Conservation (phyloP, 2,113 vertebrate genomes). For the Calyptommatus sinebrachiatus region DNA sequence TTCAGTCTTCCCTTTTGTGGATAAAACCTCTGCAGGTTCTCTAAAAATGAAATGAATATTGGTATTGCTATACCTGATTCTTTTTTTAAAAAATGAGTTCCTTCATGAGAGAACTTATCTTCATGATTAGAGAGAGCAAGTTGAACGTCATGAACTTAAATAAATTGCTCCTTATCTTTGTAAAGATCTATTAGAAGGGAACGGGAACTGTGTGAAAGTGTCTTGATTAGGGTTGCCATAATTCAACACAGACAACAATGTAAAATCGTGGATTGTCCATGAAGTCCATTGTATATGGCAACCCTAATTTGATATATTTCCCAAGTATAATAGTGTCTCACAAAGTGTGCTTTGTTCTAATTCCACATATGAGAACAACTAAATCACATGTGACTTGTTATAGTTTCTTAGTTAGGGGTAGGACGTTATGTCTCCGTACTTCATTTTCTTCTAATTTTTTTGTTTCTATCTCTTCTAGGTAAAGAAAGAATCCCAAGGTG, state of each 20-base stretch:
- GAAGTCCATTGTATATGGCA: too few relatives aligned
- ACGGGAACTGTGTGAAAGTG: too few relatives aligned
- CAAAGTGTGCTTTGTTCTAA: accelerated
- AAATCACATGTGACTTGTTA: accelerated
- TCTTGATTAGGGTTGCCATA: too few relatives aligned
- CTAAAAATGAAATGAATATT: not conserved
- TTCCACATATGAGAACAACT: not conserved
- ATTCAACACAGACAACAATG: too few relatives aligned
- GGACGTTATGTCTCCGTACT: accelerated
- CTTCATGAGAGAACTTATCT: not conserved
- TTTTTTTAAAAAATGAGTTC: too few relatives aligned
- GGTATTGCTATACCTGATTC: too few relatives aligned
- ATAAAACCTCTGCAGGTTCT: too few relatives aligned
- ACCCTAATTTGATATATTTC: not conserved
- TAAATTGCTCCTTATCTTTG: not conserved
- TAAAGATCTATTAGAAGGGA: not conserved
- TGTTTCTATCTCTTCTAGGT: constrained; percentile 15
- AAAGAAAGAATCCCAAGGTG: constrained; percentile 7
- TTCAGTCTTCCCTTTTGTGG: too few relatives aligned
- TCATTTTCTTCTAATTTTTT: not conserved
- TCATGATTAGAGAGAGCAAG: not conserved
- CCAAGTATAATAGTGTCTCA: not conserved
- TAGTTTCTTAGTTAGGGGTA: not conserved
- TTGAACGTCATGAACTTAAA: not conserved
- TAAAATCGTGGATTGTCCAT: too few relatives aligned